Conservation (phyloP, 2,113 vertebrate species). For the Mus spicilegus region DNA sequence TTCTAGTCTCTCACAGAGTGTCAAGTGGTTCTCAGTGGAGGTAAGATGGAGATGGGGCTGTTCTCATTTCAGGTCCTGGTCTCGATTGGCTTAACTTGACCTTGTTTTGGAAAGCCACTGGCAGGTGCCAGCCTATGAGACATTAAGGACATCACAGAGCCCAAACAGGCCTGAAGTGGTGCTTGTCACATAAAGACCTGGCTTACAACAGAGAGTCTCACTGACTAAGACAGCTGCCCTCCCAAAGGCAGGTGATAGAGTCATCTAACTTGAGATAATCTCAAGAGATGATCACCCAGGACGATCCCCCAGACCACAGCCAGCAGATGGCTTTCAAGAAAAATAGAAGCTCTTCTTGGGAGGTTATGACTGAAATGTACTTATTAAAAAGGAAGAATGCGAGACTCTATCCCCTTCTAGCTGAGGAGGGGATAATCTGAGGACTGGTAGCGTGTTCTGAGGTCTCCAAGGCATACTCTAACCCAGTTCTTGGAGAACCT, state of each 20-base stretch:
- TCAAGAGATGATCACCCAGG: not conserved
- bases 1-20: not conserved
- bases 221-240: not conserved
- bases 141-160: not conserved
- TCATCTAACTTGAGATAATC: not conserved
- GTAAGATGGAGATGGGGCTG: not conserved
- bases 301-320: not conserved
- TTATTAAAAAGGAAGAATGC: not conserved
- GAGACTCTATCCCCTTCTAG: not conserved
- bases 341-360: not conserved
- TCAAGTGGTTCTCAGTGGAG: not conserved
- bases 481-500: not conserved
- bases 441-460: not conserved
- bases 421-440: not conserved
- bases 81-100: constrained; percentile 1
- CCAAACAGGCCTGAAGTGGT: not conserved
- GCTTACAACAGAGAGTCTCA: not conserved
- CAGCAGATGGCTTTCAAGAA: not conserved
- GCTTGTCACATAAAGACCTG: not conserved
- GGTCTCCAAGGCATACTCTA: not conserved
- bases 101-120: constrained; percentile 10
- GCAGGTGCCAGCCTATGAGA: not conserved
- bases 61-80: not conserved
- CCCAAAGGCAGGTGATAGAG: not conserved
- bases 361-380: not conserved